Percentiles rank a stretch among this genome's conserved stretches.
Evolutionary conservation across 2,113 vertebrate species (phyloP).

Genomic region (Anhinga rufa): DNA sequence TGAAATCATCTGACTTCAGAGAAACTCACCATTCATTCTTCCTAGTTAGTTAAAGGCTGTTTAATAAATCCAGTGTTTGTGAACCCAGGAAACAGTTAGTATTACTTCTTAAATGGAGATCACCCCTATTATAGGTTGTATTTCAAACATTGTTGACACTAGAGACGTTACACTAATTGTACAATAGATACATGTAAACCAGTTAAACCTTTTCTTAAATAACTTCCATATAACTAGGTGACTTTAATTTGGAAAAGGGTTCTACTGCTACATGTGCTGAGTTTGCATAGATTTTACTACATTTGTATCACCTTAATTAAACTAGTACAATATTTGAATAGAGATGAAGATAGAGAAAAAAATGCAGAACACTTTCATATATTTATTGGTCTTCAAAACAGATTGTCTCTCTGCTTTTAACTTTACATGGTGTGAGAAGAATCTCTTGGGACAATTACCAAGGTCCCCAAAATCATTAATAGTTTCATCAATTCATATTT

Average conservation of each 20-base stretch:
- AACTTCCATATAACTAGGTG: not conserved
- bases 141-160: not conserved
- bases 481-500: not conserved
- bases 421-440: not conserved
- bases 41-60: not conserved
- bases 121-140: not conserved
- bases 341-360: not conserved
- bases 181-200: not conserved
- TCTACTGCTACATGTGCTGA: not conserved
- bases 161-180: not conserved
- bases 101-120: not conserved
- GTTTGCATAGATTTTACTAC: not conserved
- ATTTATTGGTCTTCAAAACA: not conserved
- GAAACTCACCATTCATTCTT: not conserved
- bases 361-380: rapidly evolving
- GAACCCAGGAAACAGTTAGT: not conserved
- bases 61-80: not conserved
- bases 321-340: not conserved
- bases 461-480: not conserved
- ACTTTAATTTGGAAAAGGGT: not conserved
- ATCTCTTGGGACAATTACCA: not conserved
- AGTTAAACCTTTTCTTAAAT: not conserved
- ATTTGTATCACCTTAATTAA: not conserved
- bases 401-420: not conserved
- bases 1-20: not conserved